Conservation (phyloP, 2,113 vertebrate genomes). For the Mastomys coucha region DNA sequence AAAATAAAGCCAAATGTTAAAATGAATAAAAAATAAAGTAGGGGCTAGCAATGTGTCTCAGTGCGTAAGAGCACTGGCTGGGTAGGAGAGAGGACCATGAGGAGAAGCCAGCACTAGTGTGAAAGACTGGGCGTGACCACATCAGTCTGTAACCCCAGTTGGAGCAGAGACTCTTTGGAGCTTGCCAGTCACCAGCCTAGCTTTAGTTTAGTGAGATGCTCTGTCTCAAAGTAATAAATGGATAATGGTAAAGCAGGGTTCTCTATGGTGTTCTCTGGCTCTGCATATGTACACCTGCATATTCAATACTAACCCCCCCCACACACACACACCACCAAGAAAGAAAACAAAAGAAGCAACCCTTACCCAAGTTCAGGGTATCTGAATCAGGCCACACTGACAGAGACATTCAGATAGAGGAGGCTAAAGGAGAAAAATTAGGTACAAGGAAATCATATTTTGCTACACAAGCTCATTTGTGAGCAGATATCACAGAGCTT, state of each 20-base stretch:
- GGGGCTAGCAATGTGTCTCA: too few relatives aligned
- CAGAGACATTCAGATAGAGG: not conserved
- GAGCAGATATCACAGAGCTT: slow-evolving; percentile 1
- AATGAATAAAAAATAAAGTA: not conserved
- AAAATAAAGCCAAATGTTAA: not conserved
- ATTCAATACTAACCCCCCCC: not conserved
- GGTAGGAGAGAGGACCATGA: too few relatives aligned
- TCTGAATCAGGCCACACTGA: not conserved
- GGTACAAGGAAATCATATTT: not conserved
- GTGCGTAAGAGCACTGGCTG: not conserved
- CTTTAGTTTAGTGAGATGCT: not conserved
- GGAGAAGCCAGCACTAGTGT: too few relatives aligned
- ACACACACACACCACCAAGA: too few relatives aligned
- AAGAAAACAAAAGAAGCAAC: not conserved
- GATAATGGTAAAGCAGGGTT: too few relatives aligned
- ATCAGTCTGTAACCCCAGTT: not conserved
- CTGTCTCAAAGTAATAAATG: not conserved
- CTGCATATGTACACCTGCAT: not conserved
- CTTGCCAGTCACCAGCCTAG: not conserved
- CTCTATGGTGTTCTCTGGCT: not conserved
- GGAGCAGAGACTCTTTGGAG: not conserved
- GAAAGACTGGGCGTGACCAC: not conserved
- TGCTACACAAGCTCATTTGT: not conserved
- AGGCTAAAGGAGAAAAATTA: slow-evolving; percentile 19
- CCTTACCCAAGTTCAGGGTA: not conserved